These are phyloP conservation scores for Phania funesta DNA, from an alignment of 2,888 invertebrate species.

Conservation along the genomic window DNA sequence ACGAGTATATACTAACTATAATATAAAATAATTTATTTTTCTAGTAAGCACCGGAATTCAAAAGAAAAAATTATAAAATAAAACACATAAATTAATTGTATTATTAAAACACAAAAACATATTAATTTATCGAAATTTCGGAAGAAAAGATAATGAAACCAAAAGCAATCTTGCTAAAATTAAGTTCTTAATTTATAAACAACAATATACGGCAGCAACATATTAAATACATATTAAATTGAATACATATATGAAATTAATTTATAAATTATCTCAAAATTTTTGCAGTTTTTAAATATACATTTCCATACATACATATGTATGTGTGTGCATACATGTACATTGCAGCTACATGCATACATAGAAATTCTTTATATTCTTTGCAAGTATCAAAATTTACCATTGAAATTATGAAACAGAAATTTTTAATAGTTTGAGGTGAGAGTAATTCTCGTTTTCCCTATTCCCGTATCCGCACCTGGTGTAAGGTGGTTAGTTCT, in stretches of 20 bases:
- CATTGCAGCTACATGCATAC: too few species aligned
- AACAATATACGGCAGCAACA: neutral
- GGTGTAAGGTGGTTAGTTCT: too few species aligned
- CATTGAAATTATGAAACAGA: too few species aligned
- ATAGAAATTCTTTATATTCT: too few species aligned
- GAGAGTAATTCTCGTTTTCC: too few species aligned
- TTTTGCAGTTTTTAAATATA: neutral
- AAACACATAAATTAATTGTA: constrained; percentile 19
- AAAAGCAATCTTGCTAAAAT: constrained; percentile 53
- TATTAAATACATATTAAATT: too few species aligned
- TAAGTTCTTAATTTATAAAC: constrained; percentile 10
- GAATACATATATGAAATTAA: neutral
- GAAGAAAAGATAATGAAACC: constrained; percentile 42
- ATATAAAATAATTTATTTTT: constrained; percentile 48
- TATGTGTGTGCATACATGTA: neutral
- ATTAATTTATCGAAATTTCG: constrained; percentile 37
- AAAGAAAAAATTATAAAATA: constrained; percentile 14
- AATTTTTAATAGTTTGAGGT: too few species aligned
- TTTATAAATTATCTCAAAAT: neutral
- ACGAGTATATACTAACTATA: constrained; percentile 26
- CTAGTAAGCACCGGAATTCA: constrained; percentile 55
- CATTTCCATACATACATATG: neutral
- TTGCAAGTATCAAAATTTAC: too few species aligned
- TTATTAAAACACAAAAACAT: constrained; percentile 1
- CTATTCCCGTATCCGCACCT: too few species aligned